These are phyloP conservation scores for Brachyhypopomus gauderio DNA, from an alignment of 2,113 vertebrate species.

Conservation along the genomic window DNA sequence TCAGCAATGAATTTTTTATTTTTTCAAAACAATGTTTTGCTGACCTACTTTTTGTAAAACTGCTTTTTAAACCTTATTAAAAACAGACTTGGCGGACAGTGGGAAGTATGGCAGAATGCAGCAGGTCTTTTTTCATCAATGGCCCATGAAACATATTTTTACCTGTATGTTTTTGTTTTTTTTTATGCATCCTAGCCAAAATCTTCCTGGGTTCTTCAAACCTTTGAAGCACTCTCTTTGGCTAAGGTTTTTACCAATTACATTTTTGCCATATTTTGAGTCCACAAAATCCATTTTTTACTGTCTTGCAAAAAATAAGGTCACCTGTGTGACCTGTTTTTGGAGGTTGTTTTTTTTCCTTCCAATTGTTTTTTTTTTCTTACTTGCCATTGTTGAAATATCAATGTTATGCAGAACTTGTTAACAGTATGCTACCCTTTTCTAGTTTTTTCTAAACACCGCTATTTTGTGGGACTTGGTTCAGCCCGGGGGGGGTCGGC, in stretches of 20 bases:
- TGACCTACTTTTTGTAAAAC: background rate
- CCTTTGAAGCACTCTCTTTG: conserved; percentile 90
- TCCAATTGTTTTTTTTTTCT: conserved; percentile 69
- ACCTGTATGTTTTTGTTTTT: conserved; percentile 68
- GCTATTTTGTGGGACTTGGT: conserved; percentile 67
- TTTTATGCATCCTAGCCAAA: conserved; percentile 74
- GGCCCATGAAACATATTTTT: conserved; percentile 60
- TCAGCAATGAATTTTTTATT: conserved; percentile 48
- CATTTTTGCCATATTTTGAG: conserved; percentile 94
- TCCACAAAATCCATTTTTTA: conserved; percentile 95
- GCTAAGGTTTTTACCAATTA: conserved; percentile 90
- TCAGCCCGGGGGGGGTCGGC: conserved; percentile 62
- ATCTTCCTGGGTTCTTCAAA: conserved; percentile 88
- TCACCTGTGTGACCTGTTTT: conserved; percentile 79
- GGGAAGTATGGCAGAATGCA: conserved; percentile 61
- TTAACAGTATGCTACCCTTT: conserved; percentile 79
- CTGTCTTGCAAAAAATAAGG: conserved; percentile 81
- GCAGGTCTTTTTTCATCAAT: conserved; percentile 62
- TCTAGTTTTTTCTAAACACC: conserved; percentile 72
- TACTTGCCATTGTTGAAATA: conserved; percentile 84
- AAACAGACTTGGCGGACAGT: conserved; percentile 68
- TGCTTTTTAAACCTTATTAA: conserved; percentile 58
- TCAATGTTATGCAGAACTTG: conserved; percentile 76
- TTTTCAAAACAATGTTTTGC: conserved; percentile 50
- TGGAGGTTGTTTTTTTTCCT: conserved; percentile 77